Base-by-base conservation (phyloP, 2,888 invertebrate genomes). In the Melangyna quadrimaculata region DNA sequence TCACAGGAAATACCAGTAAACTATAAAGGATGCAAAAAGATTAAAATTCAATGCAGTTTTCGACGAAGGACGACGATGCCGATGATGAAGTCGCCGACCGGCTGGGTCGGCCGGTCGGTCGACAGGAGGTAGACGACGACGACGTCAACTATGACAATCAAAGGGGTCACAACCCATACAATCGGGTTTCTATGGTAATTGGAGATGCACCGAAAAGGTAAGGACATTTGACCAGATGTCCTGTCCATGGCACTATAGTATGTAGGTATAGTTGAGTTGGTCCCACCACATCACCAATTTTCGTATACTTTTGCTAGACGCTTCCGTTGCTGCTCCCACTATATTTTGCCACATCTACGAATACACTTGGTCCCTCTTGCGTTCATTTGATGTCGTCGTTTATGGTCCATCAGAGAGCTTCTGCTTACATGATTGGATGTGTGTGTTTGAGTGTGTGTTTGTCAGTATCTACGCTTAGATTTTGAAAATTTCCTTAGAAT, bases 11-110 rank as follows among this genome's bases (percentile, higher is more conserved):
- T 73, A 55, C 40, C 17, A 55, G 45, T 57, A 57, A 70, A 70
- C 55, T 63, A 65, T 29, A 72, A 72, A 72, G 71, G 75, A 69
- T 72, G 43, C 72, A 77, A 73, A 86, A 81, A 81, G 77, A 81
- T 81, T 81, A 77, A 86, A 86, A 86, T 81, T 81, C 86, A 81
- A 86, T 81, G 77, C 77, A 86, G 80, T 83, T 75, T 72, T 72
- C 70, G 63, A 65, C 57, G 77, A 80, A 27, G 7, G 8, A 48
- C 22, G n/a, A 22, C 1, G 17, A 67, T 29, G 71, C 17, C 4
- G 78, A 6, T 22, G 45, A 10, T 12, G 57, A 10, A 29, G 32
- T 3, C 6, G 29, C 19, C 17, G 27, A 0, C 7, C n/a, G n/a
- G 17, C 17, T 0, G 8, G n/a, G n/a, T n/a, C 22, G 3, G 24